Base-by-base conservation (phyloP, 2,888 invertebrate genomes). In the Eulithis prunata region DNA sequence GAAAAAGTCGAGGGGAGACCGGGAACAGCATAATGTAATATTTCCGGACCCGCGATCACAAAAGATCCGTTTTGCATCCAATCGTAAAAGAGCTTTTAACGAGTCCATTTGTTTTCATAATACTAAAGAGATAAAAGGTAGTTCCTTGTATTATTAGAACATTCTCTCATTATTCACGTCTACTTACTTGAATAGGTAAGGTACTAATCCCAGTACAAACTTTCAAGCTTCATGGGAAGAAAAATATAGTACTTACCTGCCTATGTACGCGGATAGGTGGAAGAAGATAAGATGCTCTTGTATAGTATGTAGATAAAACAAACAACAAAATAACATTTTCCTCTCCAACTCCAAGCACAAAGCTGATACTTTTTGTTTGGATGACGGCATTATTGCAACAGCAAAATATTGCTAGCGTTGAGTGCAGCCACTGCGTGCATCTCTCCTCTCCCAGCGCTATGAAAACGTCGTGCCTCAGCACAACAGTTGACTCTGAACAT, bases 401-500 rank as follows among this genome's bases (percentile, higher is more conserved):
- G 80, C 76, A 81, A 85, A 85, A 87, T 88, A 87, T 87, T 84
- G 84, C 81, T 75, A 80, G 75, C 76, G 83, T 84, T 78, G 81
- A 86, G 82, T 83, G 85, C 80, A 84, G 78, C 79, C 78, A 81
- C 80, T 78, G 81, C 80, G 76, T 80, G 82, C 80, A 79, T 61
- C 64, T 58, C 58, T 60, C 80, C 81, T 84, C 84, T 80, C 78
- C 74, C 71, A 64, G 73, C 77, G 84, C 83, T 87, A 85, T 85
- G 87, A 87, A 87, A 89, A 87, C 87, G 82, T 83, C 61, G 60
- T 84, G 87, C 79, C 85, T 88, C 88, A 86, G 89, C 88, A 88
- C 87, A 88, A 88, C 89, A 89, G 90, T 89, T 89, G 89, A 89
- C 87, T 88, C 84, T 80, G 82, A 86, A 80, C 87, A 85, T 83